Evolutionary conservation across 2,797 vertebrate species (phyloP).

Genomic region (Scyliorhinus canicula): DNA sequence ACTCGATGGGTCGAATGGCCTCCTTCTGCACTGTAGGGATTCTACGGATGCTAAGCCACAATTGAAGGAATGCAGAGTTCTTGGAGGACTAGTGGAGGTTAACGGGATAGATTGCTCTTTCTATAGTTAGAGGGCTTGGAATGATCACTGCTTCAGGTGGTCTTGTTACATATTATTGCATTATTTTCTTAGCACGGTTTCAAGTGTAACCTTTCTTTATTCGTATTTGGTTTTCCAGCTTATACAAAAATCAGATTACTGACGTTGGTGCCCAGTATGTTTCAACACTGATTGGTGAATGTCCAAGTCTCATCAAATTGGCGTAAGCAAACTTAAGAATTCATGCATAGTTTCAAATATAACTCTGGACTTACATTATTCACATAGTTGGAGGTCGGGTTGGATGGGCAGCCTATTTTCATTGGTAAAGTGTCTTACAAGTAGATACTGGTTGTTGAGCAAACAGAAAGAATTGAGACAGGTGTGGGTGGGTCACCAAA

Average conservation of each 20-base stretch:
- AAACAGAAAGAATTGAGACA: background rate
- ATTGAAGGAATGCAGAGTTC: background rate
- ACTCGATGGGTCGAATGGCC: background rate
- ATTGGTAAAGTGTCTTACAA: background rate
- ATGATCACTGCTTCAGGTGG: background rate
- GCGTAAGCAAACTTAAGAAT: constrained; percentile 61
- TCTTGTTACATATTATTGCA: background rate
- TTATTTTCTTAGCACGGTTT: background rate
- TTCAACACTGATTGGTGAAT: constrained; percentile 78
- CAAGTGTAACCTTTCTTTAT: background rate
- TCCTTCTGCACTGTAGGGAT: background rate
- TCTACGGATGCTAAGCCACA: background rate
- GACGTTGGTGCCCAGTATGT: constrained; percentile 76
- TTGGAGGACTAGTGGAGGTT: background rate
- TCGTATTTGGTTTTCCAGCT: constrained; percentile 54
- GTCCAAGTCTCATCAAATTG: constrained; percentile 67
- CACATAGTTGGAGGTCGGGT: background rate
- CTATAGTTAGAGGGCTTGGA: background rate
- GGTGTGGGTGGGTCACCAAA: background rate
- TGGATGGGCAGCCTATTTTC: background rate
- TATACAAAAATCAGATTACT: constrained; percentile 88
- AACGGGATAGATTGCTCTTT: background rate
- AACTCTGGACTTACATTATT: background rate
- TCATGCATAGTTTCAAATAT: background rate
- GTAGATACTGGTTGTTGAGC: background rate